Conservation (phyloP, 2,888 invertebrate species). For the Drosophila nr. medialis region DNA sequence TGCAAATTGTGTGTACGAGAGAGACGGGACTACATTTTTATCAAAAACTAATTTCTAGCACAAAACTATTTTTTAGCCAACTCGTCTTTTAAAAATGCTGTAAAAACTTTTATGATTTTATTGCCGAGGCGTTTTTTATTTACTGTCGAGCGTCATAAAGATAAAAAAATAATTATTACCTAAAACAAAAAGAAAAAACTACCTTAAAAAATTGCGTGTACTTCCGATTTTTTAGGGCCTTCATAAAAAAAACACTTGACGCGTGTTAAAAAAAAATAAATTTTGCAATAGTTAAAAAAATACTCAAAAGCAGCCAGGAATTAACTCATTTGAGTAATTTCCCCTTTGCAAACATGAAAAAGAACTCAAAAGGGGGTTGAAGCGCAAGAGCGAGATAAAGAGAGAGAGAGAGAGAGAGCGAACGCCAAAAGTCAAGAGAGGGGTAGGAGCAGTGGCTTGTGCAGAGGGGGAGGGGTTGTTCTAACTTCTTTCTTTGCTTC, state of each 20-base stretch:
- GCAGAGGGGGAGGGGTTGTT: not conserved
- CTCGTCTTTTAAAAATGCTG: constrained; percentile 20
- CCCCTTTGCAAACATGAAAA: constrained; percentile 61
- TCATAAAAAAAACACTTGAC: constrained; percentile 60
- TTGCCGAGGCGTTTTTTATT: constrained; percentile 61
- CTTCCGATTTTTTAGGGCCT: constrained; percentile 70
- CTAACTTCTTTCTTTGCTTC: not conserved
- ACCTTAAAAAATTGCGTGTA: constrained; percentile 60
- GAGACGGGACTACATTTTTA: constrained; percentile 23
- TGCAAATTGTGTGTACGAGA: constrained; percentile 61
- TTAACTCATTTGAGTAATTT: constrained; percentile 62
- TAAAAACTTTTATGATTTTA: constrained; percentile 67
- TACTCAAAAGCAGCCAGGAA: constrained; percentile 24
- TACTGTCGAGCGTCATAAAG: constrained; percentile 47
- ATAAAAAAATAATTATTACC: constrained; percentile 29
- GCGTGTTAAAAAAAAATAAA: not conserved
- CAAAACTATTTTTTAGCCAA: constrained; percentile 40
- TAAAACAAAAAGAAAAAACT: constrained; percentile 32
- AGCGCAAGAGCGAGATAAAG: constrained; percentile 31
- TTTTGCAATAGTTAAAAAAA: constrained; percentile 4
- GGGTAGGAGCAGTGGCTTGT: constrained; percentile 18
- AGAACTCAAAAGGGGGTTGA: constrained; percentile 65
- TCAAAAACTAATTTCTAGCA: constrained; percentile 10
- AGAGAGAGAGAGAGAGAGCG: constrained; percentile 45
- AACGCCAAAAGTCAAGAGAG: constrained; percentile 69